These are phyloP conservation scores for Passer montanus DNA, from an alignment of 2,113 vertebrate species.

Conservation along the genomic window DNA sequence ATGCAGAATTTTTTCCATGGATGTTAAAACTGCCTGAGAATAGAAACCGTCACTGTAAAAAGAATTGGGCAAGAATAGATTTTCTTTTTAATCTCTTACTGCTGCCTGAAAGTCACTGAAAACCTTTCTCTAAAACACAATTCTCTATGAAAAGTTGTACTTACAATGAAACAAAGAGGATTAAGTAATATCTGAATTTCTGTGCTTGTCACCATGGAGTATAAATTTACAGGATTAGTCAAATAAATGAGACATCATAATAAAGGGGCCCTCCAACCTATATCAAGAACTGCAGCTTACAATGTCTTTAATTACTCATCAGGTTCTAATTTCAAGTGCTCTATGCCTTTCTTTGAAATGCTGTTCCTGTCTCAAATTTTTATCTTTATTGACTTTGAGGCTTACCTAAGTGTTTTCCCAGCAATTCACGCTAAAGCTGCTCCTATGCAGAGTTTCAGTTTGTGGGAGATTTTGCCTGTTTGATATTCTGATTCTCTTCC, in stretches of 20 bases:
- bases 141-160: background rate
- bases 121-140: background rate
- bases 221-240: background rate
- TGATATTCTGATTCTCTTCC: background rate
- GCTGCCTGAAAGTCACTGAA: background rate
- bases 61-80: background rate
- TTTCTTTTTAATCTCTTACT: background rate
- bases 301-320: background rate
- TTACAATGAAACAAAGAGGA: background rate
- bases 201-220: background rate
- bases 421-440: background rate
- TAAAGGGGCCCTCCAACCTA: background rate
- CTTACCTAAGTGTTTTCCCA: background rate
- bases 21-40: background rate
- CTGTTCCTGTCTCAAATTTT: background rate
- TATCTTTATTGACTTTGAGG: background rate
- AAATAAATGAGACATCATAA: background rate
- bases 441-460: background rate
- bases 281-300: background rate
- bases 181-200: conserved; percentile 2
- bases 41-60: background rate
- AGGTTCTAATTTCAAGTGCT: background rate
- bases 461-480: background rate
- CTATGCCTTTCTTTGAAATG: background rate
- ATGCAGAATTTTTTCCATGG: background rate